phyloP scores from a whole-genome alignment of 2,888 invertebrate species.

The Altica lythri region DNA sequence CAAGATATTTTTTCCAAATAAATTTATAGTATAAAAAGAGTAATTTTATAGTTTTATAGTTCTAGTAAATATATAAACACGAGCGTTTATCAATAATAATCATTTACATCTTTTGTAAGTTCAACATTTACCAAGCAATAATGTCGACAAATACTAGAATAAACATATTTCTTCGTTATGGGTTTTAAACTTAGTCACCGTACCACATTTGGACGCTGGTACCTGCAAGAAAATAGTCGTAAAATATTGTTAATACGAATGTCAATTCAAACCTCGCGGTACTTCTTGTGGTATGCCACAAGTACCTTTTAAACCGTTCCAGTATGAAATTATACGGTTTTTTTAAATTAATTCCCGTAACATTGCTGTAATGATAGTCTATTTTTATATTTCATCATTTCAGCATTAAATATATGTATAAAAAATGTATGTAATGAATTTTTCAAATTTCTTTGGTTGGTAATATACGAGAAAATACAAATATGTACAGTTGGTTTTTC shows the following conservation, averaged over 20 bases:
- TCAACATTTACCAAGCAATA: background rate
- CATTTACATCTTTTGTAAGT: no score
- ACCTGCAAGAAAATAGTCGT: constrained; percentile 13
- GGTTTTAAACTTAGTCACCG: constrained; percentile 6
- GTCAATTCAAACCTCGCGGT: constrained; percentile 13
- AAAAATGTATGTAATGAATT: no score
- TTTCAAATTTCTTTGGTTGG: no score
- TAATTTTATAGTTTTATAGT: no score
- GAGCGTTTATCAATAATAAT: no score
- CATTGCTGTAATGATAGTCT: background rate
- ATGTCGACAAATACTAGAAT: constrained; percentile 5
- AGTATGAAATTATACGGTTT: constrained; percentile 40
- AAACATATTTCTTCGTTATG: constrained; percentile 17
- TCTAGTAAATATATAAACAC: no score
- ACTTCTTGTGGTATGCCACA: constrained; percentile 27
- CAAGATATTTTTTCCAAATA: no score
- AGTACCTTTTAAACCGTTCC: constrained; percentile 35
- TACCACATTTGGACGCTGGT: constrained; percentile 9
- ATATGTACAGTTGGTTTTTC: no score
- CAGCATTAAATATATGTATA: no score
- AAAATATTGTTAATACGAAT: constrained; percentile 24
- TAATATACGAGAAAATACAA: no score
- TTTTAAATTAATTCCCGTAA: constrained; percentile 25
- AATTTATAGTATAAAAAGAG: no score
- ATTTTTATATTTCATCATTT: no score